These are phyloP conservation scores for Oncorhynchus clarkii DNA, from an alignment of 2,113 vertebrate genomes.

Conservation along the genomic window DNA sequence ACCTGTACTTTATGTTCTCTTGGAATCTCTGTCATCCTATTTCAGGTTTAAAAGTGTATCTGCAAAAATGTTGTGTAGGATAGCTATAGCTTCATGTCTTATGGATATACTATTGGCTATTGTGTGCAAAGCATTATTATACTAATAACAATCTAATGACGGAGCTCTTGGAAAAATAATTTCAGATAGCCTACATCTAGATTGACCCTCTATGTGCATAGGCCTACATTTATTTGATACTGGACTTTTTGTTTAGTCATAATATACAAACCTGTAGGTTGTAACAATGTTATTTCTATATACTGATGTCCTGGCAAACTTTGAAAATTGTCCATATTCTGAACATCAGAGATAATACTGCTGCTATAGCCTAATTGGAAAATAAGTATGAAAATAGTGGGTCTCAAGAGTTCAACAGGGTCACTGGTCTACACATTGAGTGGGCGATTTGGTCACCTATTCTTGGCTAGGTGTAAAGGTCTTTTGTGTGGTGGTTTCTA, in stretches of 20 bases:
- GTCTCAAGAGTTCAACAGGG: neutral
- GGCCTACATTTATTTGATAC: no score
- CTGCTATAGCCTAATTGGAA: neutral
- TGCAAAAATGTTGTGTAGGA: no score
- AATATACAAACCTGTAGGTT: neutral
- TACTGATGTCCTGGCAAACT: neutral
- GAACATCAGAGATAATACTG: neutral
- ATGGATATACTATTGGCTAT: no score
- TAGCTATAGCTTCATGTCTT: no score
- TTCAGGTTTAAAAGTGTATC: neutral
- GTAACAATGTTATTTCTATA: neutral
- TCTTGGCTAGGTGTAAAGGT: neutral
- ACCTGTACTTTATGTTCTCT: neutral
- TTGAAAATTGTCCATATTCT: neutral
- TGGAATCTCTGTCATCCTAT: neutral
- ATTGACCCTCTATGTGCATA: no score
- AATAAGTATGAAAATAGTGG: neutral
- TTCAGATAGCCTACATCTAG: no score
- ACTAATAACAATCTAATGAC: no score
- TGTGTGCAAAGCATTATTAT: no score
- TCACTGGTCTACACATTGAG: neutral
- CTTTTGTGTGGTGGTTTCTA: neutral
- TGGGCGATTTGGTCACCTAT: neutral
- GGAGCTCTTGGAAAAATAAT: no score
- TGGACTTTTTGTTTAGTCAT: neutral